These are phyloP conservation scores for Oreochromis mossambicus DNA, from an alignment of 2,797 vertebrate species.

Conservation along the genomic window DNA sequence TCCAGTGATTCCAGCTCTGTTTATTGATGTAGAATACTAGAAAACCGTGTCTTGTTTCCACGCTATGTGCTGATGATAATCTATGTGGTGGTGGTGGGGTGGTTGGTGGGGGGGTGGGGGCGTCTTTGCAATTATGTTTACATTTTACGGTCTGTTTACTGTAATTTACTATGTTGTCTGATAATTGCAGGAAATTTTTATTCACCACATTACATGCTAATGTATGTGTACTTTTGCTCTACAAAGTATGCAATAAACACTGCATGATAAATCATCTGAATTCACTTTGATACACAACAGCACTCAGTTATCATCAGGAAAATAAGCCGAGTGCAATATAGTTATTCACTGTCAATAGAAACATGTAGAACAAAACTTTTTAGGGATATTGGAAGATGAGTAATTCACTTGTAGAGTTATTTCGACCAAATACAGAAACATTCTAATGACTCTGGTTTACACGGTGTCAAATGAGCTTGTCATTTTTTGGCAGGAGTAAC, in stretches of 20 bases:
- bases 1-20: neutral
- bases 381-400: neutral
- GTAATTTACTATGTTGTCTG: neutral
- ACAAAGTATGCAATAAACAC: neutral
- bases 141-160: neutral
- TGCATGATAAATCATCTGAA: neutral
- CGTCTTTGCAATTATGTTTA: neutral
- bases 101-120: fast-evolving
- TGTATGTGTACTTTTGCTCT: neutral
- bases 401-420: neutral
- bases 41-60: neutral
- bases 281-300: neutral
- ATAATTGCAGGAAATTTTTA: neutral
- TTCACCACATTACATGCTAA: neutral
- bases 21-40: neutral
- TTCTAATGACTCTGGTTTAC: neutral
- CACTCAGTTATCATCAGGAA: neutral
- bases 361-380: neutral
- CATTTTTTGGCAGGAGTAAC: neutral
- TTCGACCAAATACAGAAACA: neutral
- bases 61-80: neutral
- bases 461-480: neutral
- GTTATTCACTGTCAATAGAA: neutral
- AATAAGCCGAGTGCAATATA: neutral
- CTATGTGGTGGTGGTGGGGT: neutral